These are phyloP conservation scores for Dynastes tityus DNA, from an alignment of 2,888 invertebrate species.

Conservation along the genomic window DNA sequence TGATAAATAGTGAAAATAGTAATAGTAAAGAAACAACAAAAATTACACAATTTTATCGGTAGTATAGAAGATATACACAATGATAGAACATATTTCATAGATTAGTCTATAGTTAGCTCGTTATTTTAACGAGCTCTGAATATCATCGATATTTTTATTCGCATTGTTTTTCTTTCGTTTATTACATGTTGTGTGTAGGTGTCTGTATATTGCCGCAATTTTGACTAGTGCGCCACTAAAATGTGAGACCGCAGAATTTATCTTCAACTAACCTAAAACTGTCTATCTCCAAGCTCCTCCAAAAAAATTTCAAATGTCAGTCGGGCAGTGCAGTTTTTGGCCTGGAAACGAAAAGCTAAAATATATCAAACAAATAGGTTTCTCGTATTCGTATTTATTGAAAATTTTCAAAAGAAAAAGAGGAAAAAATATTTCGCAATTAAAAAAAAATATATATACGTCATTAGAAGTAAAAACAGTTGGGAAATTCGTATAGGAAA, in stretches of 20 bases:
- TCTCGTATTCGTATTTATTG: slow-evolving; percentile 27
- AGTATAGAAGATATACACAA: slow-evolving; percentile 21
- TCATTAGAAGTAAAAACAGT: background rate
- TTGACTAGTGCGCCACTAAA: slow-evolving; percentile 60
- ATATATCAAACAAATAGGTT: slow-evolving; percentile 52
- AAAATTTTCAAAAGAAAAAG: slow-evolving; percentile 15
- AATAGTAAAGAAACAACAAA: slow-evolving; percentile 26
- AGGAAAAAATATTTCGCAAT: too few species aligned
- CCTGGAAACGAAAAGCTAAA: slow-evolving; percentile 64
- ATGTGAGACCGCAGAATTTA: slow-evolving; percentile 70
- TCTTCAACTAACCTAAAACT: slow-evolving; percentile 71
- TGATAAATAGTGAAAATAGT: background rate
- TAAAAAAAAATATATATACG: too few species aligned
- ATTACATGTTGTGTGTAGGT: background rate
- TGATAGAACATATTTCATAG: slow-evolving; percentile 18
- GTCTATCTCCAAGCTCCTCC: slow-evolving; percentile 70
- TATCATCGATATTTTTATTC: background rate
- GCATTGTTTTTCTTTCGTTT: background rate
- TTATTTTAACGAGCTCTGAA: too few species aligned
- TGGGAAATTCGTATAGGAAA: too few species aligned
- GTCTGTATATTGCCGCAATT: slow-evolving; percentile 39
- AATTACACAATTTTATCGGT: slow-evolving; percentile 31
- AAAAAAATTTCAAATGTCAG: slow-evolving; percentile 72
- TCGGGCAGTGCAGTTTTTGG: slow-evolving; percentile 70
- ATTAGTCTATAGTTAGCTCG: too few species aligned